These are phyloP conservation scores for Coracias cyanogaster DNA, from an alignment of 2,797 vertebrate genomes.

Conservation along the genomic window DNA sequence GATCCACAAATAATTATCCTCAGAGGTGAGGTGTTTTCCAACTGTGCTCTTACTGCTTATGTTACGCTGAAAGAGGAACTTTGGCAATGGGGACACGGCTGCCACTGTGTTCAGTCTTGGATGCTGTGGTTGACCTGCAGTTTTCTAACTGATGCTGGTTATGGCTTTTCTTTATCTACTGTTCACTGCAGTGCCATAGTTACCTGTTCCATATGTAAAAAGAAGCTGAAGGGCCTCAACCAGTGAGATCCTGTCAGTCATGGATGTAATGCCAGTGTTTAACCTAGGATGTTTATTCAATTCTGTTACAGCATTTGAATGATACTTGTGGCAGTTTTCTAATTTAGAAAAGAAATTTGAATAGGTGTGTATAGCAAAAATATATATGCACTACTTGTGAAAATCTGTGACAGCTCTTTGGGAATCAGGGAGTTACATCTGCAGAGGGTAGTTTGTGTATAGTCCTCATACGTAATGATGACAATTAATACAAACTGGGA, in stretches of 20 bases:
- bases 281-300: background rate
- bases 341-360: background rate
- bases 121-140: background rate
- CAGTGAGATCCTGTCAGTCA: background rate
- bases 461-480: background rate
- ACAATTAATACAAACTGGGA: background rate
- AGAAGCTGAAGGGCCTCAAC: background rate
- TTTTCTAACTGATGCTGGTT: background rate
- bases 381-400: background rate
- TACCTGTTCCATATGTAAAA: background rate
- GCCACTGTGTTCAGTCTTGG: background rate
- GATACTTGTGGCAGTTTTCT: background rate
- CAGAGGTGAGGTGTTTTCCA: background rate
- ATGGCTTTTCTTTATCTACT: background rate
- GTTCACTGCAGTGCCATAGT: background rate
- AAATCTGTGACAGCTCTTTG: background rate
- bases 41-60: background rate
- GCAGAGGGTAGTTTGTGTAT: background rate
- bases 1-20: background rate
- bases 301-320: background rate
- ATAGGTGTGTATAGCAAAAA: background rate
- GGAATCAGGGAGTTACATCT: background rate
- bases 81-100: background rate
- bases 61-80: background rate
- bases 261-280: background rate